A percentile compares a stretch with the other conserved stretches of the same genome.
phyloP scores from a whole-genome alignment of 2,888 invertebrate genomes.

The Copidosoma aretas region DNA sequence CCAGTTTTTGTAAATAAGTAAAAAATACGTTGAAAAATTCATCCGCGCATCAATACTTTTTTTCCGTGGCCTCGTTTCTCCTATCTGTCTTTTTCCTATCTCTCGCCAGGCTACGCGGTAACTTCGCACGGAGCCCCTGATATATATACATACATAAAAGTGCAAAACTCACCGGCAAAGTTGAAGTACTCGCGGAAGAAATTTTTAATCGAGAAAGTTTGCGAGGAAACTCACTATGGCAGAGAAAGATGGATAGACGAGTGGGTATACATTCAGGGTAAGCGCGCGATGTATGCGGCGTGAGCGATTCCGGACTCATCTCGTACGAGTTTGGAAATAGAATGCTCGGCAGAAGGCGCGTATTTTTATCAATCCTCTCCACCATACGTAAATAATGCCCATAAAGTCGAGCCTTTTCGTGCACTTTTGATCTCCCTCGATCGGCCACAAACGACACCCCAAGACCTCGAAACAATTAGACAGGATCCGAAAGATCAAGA shows the following conservation, averaged over 20 bases:
- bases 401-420: no score
- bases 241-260: slow-evolving; percentile 7
- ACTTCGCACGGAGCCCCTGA: no score
- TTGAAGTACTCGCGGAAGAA: slow-evolving; percentile 46
- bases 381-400: background rate
- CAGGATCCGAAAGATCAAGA: slow-evolving; percentile 28
- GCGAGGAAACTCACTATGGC: slow-evolving; percentile 42
- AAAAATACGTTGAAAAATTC: no score
- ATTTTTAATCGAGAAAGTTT: slow-evolving; percentile 60
- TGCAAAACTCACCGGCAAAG: slow-evolving; percentile 15
- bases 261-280: slow-evolving; percentile 1
- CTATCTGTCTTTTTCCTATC: no score
- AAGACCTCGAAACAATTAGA: slow-evolving; percentile 26
- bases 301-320: slow-evolving; percentile 11
- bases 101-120: no score
- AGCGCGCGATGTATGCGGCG: slow-evolving; percentile 31
- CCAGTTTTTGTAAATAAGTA: no score
- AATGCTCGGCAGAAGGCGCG: background rate
- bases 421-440: background rate
- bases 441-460: background rate
- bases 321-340: background rate
- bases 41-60: no score
- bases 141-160: background rate
- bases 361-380: background rate
- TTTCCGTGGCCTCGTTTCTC: no score